Evolutionary conservation across 2,888 invertebrate genomes (phyloP).

Genomic region (Catocala sponsa): DNA sequence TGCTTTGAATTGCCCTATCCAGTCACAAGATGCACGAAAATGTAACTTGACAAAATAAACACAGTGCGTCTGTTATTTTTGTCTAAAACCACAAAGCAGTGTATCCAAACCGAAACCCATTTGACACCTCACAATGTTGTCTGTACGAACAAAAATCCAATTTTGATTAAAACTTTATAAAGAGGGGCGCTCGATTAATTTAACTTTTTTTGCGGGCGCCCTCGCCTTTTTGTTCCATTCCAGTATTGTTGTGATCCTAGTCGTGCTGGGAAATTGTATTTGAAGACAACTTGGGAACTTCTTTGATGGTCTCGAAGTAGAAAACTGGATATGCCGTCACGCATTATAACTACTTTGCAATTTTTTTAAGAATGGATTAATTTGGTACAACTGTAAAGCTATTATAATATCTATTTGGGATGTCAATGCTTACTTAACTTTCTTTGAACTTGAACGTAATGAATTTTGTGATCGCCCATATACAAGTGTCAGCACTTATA

Average conservation of each 20-base stretch:
- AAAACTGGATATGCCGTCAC: not conserved
- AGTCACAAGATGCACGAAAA: not conserved
- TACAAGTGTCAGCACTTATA: no score
- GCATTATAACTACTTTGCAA: not conserved
- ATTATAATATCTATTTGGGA: no score
- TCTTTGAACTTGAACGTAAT: no score
- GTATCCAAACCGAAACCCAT: conserved; percentile 38
- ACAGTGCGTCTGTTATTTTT: conserved; percentile 26
- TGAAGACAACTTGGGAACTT: conserved; percentile 23
- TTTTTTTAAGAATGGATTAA: no score
- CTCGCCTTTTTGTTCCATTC: conserved; percentile 35
- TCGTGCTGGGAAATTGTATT: conserved; percentile 38
- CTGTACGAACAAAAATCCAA: conserved; percentile 57
- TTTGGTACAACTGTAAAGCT: no score
- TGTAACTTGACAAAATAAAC: conserved; percentile 29
- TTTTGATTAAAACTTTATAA: conserved; percentile 72
- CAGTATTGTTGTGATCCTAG: conserved; percentile 36
- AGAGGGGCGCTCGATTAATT: conserved; percentile 65
- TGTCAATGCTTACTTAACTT: not conserved
- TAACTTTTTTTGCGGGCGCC: conserved; percentile 64
- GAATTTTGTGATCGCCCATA: no score
- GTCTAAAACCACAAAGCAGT: conserved; percentile 26
- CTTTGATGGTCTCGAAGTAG: conserved; percentile 4
- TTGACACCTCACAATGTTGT: conserved; percentile 50
- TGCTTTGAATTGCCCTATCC: no score